Evolutionary conservation across 2,113 vertebrate genomes (phyloP), one percentile per base, ranked within the genome.

Genomic region (Pyrgilauda ruficollis): DNA sequence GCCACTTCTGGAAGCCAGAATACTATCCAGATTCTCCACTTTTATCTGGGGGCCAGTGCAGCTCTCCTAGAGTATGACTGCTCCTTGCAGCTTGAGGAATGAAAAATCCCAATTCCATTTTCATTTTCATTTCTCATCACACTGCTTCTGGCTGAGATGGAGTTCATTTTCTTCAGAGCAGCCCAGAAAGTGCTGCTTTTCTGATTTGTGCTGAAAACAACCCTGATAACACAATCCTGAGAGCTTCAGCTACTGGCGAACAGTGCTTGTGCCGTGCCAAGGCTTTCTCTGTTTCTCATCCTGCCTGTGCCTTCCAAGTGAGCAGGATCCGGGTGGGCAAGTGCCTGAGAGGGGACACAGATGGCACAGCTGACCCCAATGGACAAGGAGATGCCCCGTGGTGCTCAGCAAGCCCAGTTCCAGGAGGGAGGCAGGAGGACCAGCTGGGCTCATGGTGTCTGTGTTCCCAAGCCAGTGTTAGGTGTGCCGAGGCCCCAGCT

Each of bases 231-330:
- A 33, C 24, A 35, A 49, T 49, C 37, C 47, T 33, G 22, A 9
- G 0, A 13, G 9, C 35, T 77, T 30, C 55, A 62, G 49, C 76
- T 55, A 0, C 10, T 6, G 53, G 13, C 5, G 3, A 59, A 7
- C 0, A 0, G 9, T 20, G 28, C 47, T 37, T 17, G n/a, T 2
- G 0, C 49, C 9, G 30, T 8, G 5, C 22, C 4, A 4, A 46
- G 59, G 15, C 5, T 76, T 72, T 15, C 53, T 33, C 30, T 64
- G 3, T 10, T 30, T 33, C 47, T 58, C 43, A 39, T 37, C n/a
- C 13, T 19, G 8, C 11, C 28, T 6, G 2, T 6, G 9, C 30
- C 12, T 58, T 62, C 9, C 24, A n/a, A 9, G 41, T 2, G 47
- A 56, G 41, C 10, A 31, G 49, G 30, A 14, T 37, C 11, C 0